Base-by-base conservation (phyloP, 2,888 invertebrate genomes). In the Abscondita cerata region DNA sequence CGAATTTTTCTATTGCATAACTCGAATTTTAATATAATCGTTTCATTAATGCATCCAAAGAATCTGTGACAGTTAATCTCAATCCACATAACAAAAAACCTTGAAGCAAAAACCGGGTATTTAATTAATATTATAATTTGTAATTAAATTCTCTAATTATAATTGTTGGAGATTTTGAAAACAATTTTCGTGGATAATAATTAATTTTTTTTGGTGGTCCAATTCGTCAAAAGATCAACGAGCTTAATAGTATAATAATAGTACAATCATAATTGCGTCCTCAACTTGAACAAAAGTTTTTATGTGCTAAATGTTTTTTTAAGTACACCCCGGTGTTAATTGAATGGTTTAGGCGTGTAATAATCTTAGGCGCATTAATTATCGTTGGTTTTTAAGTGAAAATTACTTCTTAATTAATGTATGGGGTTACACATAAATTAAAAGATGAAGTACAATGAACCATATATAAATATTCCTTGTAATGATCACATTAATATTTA, bases 321-420 rank as follows among this genome's bases (percentile, higher is more conserved):
- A 57, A 62, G 51, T 63, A 65, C 68, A 67, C 66, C 67, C 68
- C 52, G 62, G 68, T 64, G 68, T 66, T 70, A 70, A 70, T 70
- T 68, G 69, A 70, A 68, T 68, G 67, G 65, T 68, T 67, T 54
- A 65, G 66, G 69, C 66, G 69, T 68, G 64, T 58, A 64, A 52
- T 57, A 47, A 64, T 58, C 68, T 62, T 52, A 62, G 54, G 68
- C 68, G 68, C 69, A 70, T 70, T 68, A 69, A 69, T 70, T 68
- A 64, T 64, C 2, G 25, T 25, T 25, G 25, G 6, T 25, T 4
- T 25, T 25, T 25, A 25, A 25, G n/a, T 6, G 6, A 25, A 25
- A 25, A 25, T 25, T 25, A 25, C 25, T 25, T 2, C 6, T 25
- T 25, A 25, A 25, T 25, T 25, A 25, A 25, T 25, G 25, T 25